Percentiles rank a stretch among this genome's conserved stretches.
Evolutionary conservation across 2,888 invertebrate species (phyloP).

Genomic region (Hermaeophaga mercurialis): DNA sequence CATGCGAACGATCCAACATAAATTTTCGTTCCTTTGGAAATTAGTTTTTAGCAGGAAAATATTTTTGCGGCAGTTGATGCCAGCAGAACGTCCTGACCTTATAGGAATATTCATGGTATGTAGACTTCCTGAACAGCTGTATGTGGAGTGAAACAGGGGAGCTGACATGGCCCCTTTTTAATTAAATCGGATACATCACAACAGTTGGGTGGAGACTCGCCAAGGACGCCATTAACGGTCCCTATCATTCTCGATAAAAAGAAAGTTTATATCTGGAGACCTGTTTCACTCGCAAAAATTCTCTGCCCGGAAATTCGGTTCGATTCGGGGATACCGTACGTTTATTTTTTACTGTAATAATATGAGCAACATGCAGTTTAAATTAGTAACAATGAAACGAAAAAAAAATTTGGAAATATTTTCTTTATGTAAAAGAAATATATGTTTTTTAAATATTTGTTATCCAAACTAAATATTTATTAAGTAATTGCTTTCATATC

Average conservation of each 20-base stretch:
- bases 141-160: slow-evolving; percentile 29
- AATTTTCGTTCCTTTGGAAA: slow-evolving; percentile 3
- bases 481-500: no score
- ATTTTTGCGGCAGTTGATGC: slow-evolving; percentile 34
- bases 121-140: slow-evolving; percentile 39
- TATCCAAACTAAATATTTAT: no score
- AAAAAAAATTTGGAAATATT: no score
- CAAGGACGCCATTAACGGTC: slow-evolving; percentile 38
- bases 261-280: slow-evolving; percentile 45
- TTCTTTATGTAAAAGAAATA: no score
- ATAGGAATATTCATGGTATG: slow-evolving; percentile 33
- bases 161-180: slow-evolving; percentile 42
- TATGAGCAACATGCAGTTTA: no score
- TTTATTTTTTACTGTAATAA: no score
- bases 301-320: no score
- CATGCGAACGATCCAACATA: neutral
- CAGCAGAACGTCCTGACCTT: slow-evolving; percentile 21
- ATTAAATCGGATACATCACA: slow-evolving; percentile 51
- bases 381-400: no score
- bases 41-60: slow-evolving; percentile 10
- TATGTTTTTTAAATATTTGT: no score
- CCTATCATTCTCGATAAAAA: slow-evolving; percentile 42
- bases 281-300: no score
- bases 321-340: no score
- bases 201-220: slow-evolving; percentile 46